phyloP scores from a whole-genome alignment of 2,888 invertebrate species.

The Trachelus troglodyta region DNA sequence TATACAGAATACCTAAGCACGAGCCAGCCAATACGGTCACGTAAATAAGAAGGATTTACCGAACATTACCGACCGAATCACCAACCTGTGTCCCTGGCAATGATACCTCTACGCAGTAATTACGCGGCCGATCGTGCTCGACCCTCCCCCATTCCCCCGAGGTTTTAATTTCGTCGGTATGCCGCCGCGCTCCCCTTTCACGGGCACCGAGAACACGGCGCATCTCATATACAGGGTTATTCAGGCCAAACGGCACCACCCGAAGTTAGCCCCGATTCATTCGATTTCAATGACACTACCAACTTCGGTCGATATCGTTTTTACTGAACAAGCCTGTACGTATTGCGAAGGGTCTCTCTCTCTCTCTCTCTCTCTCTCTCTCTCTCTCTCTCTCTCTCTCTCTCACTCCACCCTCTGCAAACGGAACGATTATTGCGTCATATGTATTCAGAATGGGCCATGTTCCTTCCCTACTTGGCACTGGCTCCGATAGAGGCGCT shows the following conservation, averaged over 20 bases:
- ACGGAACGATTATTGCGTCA: neutral
- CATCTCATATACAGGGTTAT: neutral
- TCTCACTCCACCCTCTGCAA: neutral
- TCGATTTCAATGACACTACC: neutral
- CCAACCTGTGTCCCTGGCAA: constrained; percentile 22
- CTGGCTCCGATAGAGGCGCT: neutral
- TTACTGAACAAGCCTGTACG: neutral
- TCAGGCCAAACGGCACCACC: neutral
- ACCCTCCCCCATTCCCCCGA: constrained; percentile 25
- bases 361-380: too few relatives aligned
- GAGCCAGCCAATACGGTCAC: constrained; percentile 24
- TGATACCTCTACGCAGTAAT: constrained; percentile 42
- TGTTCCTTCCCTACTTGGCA: neutral
- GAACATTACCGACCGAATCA: constrained; percentile 32
- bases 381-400: too few relatives aligned
- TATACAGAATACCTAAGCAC: neutral
- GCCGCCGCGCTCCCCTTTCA: constrained; percentile 27
- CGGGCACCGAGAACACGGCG: neutral
- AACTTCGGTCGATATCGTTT: neutral
- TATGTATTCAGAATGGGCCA: neutral
- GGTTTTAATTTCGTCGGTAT: constrained; percentile 49
- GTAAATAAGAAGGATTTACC: constrained; percentile 41
- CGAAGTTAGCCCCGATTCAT: neutral
- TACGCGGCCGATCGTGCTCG: constrained; percentile 28
- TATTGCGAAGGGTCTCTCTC: neutral